Conservation (phyloP, 23 tunicate species). For the Ciona savignyi region DNA sequence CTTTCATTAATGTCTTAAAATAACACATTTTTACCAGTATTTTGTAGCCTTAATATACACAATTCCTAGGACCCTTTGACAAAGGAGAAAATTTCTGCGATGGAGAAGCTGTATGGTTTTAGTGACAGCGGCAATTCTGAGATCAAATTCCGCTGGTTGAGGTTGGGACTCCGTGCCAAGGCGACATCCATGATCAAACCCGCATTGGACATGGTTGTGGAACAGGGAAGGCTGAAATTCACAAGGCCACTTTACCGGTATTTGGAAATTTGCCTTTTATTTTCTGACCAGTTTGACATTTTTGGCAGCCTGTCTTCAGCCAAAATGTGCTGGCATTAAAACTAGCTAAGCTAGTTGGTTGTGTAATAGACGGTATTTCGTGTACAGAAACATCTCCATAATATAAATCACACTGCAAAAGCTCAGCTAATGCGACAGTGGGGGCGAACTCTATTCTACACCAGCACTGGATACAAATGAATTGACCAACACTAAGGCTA, state of each 20-base stretch:
- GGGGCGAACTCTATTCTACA: too few species aligned
- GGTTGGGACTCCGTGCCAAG: slow-evolving; percentile 69
- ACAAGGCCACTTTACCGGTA: slow-evolving; percentile 95
- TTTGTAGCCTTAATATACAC: not conserved
- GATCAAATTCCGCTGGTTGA: slow-evolving; percentile 86
- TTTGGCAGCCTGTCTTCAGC: too few species aligned
- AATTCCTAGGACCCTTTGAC: slow-evolving; percentile 60
- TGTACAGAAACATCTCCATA: too few species aligned
- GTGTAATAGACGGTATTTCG: too few species aligned
- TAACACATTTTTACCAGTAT: not conserved
- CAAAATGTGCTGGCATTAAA: too few species aligned
- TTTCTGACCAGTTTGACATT: too few species aligned
- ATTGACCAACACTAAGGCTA: too few species aligned
- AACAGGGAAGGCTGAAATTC: slow-evolving; percentile 94
- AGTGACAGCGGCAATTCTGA: slow-evolving; percentile 54
- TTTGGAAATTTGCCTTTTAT: not conserved
- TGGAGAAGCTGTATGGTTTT: slow-evolving; percentile 66
- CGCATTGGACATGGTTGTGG: slow-evolving; percentile 77
- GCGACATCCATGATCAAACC: slow-evolving; percentile 46
- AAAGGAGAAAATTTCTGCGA: slow-evolving; percentile 18
- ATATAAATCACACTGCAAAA: too few species aligned
- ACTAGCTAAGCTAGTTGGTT: too few species aligned
- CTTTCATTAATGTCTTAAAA: not conserved
- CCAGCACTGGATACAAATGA: too few species aligned
- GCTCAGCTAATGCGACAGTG: too few species aligned